phyloP scores from a whole-genome alignment of 2,888 invertebrate genomes.

The Gandaritis pyraliata region DNA sequence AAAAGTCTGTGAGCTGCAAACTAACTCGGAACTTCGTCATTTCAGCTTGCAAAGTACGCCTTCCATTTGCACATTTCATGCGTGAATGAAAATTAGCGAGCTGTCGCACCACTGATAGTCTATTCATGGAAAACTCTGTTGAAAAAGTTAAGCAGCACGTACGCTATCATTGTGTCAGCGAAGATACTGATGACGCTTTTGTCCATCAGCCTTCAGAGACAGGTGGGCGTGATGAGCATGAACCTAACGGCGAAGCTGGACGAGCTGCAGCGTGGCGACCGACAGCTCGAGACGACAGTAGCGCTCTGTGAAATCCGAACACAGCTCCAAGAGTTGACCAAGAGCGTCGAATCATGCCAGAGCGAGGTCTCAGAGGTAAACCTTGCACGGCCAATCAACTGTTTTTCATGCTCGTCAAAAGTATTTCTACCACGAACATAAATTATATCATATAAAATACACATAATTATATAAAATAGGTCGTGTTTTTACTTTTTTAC shows the following conservation, averaged over 20 bases:
- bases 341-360: constrained; percentile 97
- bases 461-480: too few relatives aligned
- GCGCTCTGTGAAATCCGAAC: constrained; percentile 96
- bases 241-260: constrained; percentile 97
- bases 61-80: constrained; percentile 24
- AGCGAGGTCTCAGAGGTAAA: constrained; percentile 94
- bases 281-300: constrained; percentile 96
- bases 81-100: constrained; percentile 21
- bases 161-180: constrained; percentile 1
- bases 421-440: too few relatives aligned
- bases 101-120: constrained; percentile 2
- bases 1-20: constrained; percentile 13
- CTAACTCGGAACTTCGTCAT: constrained; percentile 28
- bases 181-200: constrained; percentile 39
- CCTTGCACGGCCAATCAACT: background rate
- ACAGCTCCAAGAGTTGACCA: constrained; percentile 96
- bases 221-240: constrained; percentile 99
- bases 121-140: constrained; percentile 11
- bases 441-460: too few relatives aligned
- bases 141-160: constrained; percentile 5
- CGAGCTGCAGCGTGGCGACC: constrained; percentile 95
- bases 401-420: too few relatives aligned
- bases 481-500: too few relatives aligned
- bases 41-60: constrained; percentile 30
- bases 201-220: constrained; percentile 94